Percentiles rank a stretch among this genome's conserved stretches.
These are phyloP conservation scores for Platysteira castanea DNA, from an alignment of 2,113 vertebrate genomes.

Conservation along the genomic window DNA sequence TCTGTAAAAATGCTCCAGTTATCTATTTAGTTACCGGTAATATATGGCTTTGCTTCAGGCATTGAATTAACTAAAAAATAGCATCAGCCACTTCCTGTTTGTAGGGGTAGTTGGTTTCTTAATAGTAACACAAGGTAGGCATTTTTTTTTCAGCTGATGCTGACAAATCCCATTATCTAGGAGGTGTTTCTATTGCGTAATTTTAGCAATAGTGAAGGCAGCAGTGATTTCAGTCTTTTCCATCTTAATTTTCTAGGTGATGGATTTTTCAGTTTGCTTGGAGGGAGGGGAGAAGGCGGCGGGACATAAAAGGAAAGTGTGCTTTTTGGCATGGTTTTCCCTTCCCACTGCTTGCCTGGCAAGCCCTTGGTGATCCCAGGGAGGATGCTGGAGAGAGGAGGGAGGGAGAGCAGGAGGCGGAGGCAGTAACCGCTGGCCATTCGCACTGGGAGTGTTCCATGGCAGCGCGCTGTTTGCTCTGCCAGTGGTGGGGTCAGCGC, in stretches of 20 bases:
- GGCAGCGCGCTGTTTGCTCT: fast-evolving
- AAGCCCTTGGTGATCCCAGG: fast-evolving
- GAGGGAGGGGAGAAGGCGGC: background rate
- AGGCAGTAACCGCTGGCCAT: fast-evolving
- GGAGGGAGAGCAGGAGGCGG: background rate
- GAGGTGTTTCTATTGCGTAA: background rate
- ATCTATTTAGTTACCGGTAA: background rate
- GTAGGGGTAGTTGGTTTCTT: background rate
- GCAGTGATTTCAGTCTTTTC: background rate
- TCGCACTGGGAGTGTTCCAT: fast-evolving
- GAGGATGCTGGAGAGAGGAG: background rate
- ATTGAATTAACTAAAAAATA: background rate
- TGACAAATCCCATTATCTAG: slow-evolving; percentile 12
- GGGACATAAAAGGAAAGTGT: background rate
- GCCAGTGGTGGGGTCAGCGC: fast-evolving
- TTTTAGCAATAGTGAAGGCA: background rate
- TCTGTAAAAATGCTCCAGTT: background rate
- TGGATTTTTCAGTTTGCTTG: background rate
- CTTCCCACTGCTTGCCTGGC: background rate
- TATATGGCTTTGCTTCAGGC: background rate
- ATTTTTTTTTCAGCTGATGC: background rate
- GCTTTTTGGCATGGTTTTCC: background rate
- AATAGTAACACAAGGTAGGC: background rate
- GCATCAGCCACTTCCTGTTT: background rate
- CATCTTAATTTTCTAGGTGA: background rate